phyloP scores from a whole-genome alignment of 2,113 vertebrate genomes.

The Echinops telfairi region DNA sequence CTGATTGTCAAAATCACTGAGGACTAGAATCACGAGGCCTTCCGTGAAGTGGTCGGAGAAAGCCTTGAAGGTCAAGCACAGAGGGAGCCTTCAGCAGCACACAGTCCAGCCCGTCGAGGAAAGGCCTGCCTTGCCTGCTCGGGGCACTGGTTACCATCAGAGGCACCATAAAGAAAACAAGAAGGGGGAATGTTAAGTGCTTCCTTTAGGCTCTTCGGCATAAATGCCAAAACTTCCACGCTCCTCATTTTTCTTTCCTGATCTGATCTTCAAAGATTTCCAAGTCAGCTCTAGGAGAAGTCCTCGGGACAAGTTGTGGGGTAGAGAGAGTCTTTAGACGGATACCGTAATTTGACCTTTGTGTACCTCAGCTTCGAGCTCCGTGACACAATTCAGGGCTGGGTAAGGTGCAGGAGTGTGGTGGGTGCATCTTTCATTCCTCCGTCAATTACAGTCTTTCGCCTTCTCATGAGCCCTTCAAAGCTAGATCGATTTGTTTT shows the following conservation, averaged over 20 bases:
- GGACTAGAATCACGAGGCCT: neutral
- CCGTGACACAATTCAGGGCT: neutral
- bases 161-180: neutral
- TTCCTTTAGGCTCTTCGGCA: neutral
- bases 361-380: neutral
- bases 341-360: neutral
- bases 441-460: neutral
- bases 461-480: neutral
- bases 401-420: rapidly evolving
- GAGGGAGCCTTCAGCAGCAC: neutral
- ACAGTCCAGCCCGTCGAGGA: neutral
- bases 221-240: neutral
- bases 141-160: neutral
- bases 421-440: neutral
- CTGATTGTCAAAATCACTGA: neutral
- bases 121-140: neutral
- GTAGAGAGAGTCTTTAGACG: neutral
- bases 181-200: neutral
- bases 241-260: neutral
- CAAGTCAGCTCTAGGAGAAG: neutral
- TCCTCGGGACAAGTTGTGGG: neutral
- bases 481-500: too few species aligned
- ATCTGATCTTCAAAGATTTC: neutral
- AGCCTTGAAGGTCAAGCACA: neutral
- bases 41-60: neutral